Evolutionary conservation across 2,797 vertebrate species (phyloP), one percentile per base, ranked within the genome.

Genomic region (Chloroceryle amazona): DNA sequence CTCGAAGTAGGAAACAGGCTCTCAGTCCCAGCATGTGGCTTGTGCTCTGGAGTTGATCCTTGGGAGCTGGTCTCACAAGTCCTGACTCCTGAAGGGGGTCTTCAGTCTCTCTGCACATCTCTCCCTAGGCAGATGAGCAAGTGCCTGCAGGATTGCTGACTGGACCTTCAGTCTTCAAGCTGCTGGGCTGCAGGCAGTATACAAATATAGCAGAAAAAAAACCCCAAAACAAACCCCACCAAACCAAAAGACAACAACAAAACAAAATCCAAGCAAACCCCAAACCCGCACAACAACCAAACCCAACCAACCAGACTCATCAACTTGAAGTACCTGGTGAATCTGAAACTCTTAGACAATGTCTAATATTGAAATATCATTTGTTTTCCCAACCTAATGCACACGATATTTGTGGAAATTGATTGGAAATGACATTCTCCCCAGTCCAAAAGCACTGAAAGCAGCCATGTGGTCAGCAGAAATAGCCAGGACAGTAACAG

Each of bases 341-440:
- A 71, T 31, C 63, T 61, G 44, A 81, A 85, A 31, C 16, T 82
- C 44, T 60, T 90, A 55, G 67, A 58, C 28, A 49, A 23, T 61
- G 18, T 55, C 41, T 37, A 47, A 52, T 74, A 61, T 29, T 89
- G 62, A 86, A 90, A 91, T 86, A 89, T 61, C 12, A 79, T 92
- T 96, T 95, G 70, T 88, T 75, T 82, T 67, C 26, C 54, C 51
- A 66, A 46, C 35, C 28, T 85, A 85, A 79, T 75, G 62, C 25
- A 23, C 94, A 75, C 79, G 79, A 46, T 79, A 66, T 88, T 95
- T 96, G 89, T 85, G 83, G 74, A 93, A 91, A 73, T 66, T 81
- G 82, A 88, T 91, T 74, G 66, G 73, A 73, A 93, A 90, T 81
- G 11, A 70, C 49, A 33, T 91, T 93, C 67, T 93, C 52, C n/a